Percentiles rank a stretch among this genome's conserved stretches.
Conservation (phyloP, 2,888 invertebrate genomes). For the Brenthis hecate region DNA sequence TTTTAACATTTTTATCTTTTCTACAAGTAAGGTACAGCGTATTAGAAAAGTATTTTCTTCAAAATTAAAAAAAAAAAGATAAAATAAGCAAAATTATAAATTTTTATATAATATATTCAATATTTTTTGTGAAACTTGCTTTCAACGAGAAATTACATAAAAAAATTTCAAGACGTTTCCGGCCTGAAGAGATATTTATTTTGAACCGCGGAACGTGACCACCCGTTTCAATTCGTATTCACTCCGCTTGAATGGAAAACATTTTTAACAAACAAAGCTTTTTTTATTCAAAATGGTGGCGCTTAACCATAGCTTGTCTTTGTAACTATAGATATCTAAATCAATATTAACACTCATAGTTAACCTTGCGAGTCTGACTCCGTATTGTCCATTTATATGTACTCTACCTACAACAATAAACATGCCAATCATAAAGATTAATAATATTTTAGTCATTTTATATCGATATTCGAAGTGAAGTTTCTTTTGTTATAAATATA, state of each 20-base stretch:
- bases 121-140: too few relatives aligned
- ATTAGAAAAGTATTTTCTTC: slow-evolving; percentile 19
- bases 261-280: slow-evolving; percentile 4
- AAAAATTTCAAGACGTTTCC: neutral
- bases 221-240: slow-evolving; percentile 3
- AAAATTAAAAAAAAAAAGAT: neutral
- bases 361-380: slow-evolving; percentile 1
- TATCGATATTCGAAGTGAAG: slow-evolving; percentile 9
- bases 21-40: slow-evolving; percentile 7
- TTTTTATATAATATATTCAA: too few relatives aligned
- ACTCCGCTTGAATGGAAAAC: neutral
- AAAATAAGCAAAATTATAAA: too few relatives aligned
- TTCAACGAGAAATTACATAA: too few relatives aligned
- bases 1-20: slow-evolving; percentile 13
- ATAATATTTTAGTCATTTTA: slow-evolving; percentile 3
- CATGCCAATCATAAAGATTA: slow-evolving; percentile 10
- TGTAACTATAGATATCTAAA: neutral
- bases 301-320: neutral
- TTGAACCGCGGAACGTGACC: neutral
- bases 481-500: neutral
- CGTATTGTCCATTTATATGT: slow-evolving; percentile 3
- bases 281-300: neutral
- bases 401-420: slow-evolving; percentile 6
- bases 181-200: neutral
- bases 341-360: neutral